These are phyloP conservation scores for Dasyurus viverrinus DNA, from an alignment of 2,113 vertebrate genomes.

Conservation along the genomic window DNA sequence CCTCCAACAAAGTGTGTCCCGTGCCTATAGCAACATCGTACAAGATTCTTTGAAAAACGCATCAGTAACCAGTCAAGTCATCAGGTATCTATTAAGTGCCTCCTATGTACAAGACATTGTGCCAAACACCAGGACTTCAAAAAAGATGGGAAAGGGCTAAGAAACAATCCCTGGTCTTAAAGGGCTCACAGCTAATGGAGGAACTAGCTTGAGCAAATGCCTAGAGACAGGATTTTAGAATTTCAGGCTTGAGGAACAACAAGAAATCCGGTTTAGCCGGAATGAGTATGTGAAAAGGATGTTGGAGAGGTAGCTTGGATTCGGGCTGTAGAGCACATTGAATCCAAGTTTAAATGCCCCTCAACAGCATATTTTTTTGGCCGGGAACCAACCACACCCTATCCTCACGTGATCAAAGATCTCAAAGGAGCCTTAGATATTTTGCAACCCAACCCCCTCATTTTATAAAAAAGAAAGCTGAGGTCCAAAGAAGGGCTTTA, in stretches of 20 bases:
- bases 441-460: neutral
- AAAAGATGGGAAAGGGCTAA: neutral
- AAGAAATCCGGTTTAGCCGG: neutral
- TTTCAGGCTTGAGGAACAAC: neutral
- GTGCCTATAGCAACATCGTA: neutral
- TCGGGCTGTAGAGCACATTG: neutral
- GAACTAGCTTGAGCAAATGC: neutral
- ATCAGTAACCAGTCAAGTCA: neutral
- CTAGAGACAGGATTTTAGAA: neutral
- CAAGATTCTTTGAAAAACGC: neutral
- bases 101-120: neutral
- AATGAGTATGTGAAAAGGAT: neutral
- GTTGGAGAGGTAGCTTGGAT: neutral
- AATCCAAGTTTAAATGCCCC: neutral
- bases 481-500: neutral
- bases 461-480: neutral
- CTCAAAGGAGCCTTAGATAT: neutral
- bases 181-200: neutral
- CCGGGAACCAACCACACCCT: neutral
- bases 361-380: neutral
- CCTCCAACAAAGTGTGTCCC: neutral
- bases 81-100: neutral
- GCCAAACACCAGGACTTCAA: neutral
- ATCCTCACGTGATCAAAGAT: neutral
- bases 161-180: neutral